Percentiles rank a stretch among this genome's conserved stretches.
These are phyloP conservation scores for Brachyalestes nurse DNA, from an alignment of 2,797 vertebrate species.

Conservation along the genomic window DNA sequence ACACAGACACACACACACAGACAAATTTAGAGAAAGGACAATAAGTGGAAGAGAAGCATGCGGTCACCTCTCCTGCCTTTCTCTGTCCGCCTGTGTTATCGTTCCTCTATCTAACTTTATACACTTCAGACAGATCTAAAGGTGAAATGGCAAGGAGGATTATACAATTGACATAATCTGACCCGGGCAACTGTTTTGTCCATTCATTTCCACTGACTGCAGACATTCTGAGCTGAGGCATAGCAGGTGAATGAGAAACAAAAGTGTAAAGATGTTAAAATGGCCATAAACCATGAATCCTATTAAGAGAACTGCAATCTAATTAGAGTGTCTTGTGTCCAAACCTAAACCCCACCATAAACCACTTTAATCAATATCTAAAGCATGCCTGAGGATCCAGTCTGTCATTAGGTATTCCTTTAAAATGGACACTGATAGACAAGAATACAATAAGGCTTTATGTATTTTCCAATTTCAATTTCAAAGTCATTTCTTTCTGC, in stretches of 20 bases:
- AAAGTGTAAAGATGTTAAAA: background rate
- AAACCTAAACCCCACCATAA: slow-evolving; percentile 15
- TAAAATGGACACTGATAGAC: background rate
- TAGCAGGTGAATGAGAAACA: background rate
- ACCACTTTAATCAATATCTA: slow-evolving; percentile 7
- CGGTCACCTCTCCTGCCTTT: slow-evolving; percentile 11
- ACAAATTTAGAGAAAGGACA: background rate
- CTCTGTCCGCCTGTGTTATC: slow-evolving; percentile 14
- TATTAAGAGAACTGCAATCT: background rate
- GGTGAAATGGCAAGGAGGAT: slow-evolving; percentile 30
- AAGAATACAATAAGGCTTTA: slow-evolving; percentile 18
- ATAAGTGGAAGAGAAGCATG: background rate
- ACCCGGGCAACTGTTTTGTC: background rate
- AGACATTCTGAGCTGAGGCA: background rate
- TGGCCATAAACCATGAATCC: background rate
- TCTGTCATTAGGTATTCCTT: background rate
- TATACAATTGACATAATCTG: background rate
- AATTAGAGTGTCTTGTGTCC: background rate
- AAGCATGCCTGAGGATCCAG: background rate
- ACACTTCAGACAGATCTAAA: background rate
- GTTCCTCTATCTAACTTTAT: background rate
- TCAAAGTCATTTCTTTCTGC: slow-evolving; percentile 11
- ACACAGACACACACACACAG: background rate
- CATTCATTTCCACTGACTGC: background rate
- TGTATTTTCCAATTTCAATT: slow-evolving; percentile 16